These are phyloP conservation scores for Molanna angustata DNA, from an alignment of 2,888 invertebrate genomes.

Conservation along the genomic window DNA sequence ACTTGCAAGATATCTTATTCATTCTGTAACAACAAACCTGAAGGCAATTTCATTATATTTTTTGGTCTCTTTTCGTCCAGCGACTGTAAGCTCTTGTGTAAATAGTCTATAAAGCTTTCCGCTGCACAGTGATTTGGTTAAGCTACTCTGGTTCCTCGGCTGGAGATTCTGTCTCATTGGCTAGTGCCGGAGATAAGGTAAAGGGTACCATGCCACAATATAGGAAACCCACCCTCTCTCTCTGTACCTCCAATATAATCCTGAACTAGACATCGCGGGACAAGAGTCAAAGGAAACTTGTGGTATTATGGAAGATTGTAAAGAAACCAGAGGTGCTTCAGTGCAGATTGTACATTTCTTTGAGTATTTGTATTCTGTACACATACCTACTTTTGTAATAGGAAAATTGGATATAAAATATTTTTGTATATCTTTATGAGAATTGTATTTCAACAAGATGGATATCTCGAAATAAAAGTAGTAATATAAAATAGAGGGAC, in stretches of 20 bases:
- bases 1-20: conserved; percentile 7
- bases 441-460: too few species aligned
- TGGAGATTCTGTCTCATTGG: conserved; percentile 8
- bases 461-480: too few species aligned
- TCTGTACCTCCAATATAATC: background rate
- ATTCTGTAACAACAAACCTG: too few species aligned
- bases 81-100: background rate
- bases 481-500: too few species aligned
- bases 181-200: conserved; percentile 13
- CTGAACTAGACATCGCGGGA: conserved; percentile 8
- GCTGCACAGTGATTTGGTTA: conserved; percentile 12
- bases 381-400: too few species aligned
- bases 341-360: too few species aligned
- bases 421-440: too few species aligned
- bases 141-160: conserved; percentile 11
- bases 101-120: background rate
- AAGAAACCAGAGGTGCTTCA: conserved; percentile 10
- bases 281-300: conserved; percentile 20
- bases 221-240: too few species aligned
- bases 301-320: conserved; percentile 20
- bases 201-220: background rate
- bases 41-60: too few species aligned
- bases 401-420: too few species aligned
- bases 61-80: too few species aligned
- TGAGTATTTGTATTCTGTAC: too few species aligned